Evolutionary conservation across 2,113 vertebrate species (phyloP), one percentile per base, ranked within the genome.

Genomic region (Chitala chitala): DNA sequence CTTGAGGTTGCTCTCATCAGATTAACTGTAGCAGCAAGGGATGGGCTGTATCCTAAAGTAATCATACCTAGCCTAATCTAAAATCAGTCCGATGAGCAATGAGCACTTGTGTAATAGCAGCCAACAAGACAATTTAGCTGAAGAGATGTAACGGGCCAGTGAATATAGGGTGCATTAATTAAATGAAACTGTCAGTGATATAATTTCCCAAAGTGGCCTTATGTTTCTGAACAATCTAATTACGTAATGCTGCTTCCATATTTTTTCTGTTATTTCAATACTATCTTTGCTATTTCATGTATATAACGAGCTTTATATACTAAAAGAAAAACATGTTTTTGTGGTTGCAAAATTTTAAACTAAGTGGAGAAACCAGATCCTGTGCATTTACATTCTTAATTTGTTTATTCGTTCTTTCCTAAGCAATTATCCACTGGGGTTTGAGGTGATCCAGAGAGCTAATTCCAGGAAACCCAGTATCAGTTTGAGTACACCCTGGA

Each of bases 41-140:
- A 22, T 12, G 9, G 22, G 4, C 53, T 55, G 20, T 56, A 12
- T 15, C 42, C 26, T 17, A 40, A 38, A 44, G 13, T 59, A 0
- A 24, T 6, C 17, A 10, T 36, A 31, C 61, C 24, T 58, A 15
- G 51, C 10, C 72, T 71, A 78, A 55, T 53, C 42, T 42, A 7
- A 13, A 72, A 26, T 73, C 75, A 53, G 53, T 13, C 66, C 29
- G 33, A 78, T 36, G 31, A 40, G 50, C 65, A 36, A 56, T 22
- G 42, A 55, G 55, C 53, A 26, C 24, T 66, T 71, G 66, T 42
- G 24, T 68, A 66, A 26, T 58, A 55, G 4, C 20, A 74, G 72
- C 79, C 71, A 82, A 44, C 61, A 63, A 48, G 17, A 46, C 71
- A 64, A 78, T 72, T 70, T 50, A 72, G 22, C 69, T 9, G 51